Conservation (phyloP, 2,888 invertebrate genomes). For the Ormyrus rosae region DNA sequence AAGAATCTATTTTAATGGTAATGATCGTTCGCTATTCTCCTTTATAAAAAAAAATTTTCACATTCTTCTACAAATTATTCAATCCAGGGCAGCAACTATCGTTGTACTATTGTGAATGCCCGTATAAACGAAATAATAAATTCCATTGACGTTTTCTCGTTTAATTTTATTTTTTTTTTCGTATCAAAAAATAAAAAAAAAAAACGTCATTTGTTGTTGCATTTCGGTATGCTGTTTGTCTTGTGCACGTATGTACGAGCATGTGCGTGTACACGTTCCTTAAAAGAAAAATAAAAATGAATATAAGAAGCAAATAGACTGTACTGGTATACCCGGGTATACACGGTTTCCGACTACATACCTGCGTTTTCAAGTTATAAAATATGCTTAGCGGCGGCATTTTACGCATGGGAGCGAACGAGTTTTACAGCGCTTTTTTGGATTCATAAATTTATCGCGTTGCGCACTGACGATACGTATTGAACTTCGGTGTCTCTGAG, state of each 20-base stretch:
- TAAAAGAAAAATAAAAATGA: constrained; percentile 24
- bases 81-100: constrained; percentile 13
- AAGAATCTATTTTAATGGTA: too few species aligned
- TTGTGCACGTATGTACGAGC: constrained; percentile 11
- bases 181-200: constrained; percentile 18
- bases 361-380: constrained; percentile 33
- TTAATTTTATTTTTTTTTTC: constrained; percentile 40
- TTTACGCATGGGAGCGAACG: constrained; percentile 36
- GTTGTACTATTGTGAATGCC: constrained; percentile 30
- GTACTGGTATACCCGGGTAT: constrained; percentile 29
- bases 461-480: constrained; percentile 20
- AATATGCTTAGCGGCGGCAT: constrained; percentile 37
- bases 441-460: constrained; percentile 40
- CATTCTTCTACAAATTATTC: constrained; percentile 35
- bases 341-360: constrained; percentile 21
- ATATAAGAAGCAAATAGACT: constrained; percentile 42
- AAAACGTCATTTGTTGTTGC: constrained; percentile 46
- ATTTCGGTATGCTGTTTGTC: constrained; percentile 49
- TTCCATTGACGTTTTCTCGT: constrained; percentile 45
- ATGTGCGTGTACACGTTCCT: constrained; percentile 10
- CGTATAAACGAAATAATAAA: constrained; percentile 38
- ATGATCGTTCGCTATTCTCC: too few species aligned
- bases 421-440: constrained; percentile 42
- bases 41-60: constrained; percentile 10
- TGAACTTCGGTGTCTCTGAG: constrained; percentile 6